Base-by-base conservation (phyloP, 2,888 invertebrate genomes). In the Leucophenga montana region DNA sequence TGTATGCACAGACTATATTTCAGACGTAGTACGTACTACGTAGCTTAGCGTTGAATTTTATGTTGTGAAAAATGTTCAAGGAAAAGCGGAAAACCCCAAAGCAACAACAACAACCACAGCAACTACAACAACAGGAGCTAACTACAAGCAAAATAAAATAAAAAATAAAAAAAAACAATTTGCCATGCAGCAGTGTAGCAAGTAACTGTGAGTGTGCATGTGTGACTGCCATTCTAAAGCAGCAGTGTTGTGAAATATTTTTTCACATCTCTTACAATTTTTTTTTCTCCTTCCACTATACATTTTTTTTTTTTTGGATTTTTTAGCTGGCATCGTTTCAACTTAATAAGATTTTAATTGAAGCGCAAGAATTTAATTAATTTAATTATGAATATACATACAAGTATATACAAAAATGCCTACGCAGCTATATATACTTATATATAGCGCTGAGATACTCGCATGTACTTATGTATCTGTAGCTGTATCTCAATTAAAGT, bases 271-370 rank as follows among this genome's bases (percentile, higher is more conserved):
- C n/a, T 13, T 56, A 18, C 9, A 22, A 20, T 27, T 22, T 57
- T 1, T 16, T 39, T 33, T 16, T 18, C 18, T 61, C 16, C 9
- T 59, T n/a, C 33, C 31, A 1, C 53, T 53, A 14, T 18, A 16
- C 9, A n/a, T n/a, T n/a, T n/a, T 18, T 9, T 54, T 54, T 22
- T 14, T 54, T 20, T 20, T 20, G n/a, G n/a, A n/a, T 20, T 3
- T 39, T 61, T 57, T n/a, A 76, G 76, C 74, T 57, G 57, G 56
- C 69, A 46, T 71, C 71, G 69, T 39, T 39, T 39, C 39, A 77
- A 77, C 84, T 80, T 81, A 80, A 84, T 85, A 85, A 79, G 78
- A 81, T 78, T 86, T 84, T 85, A 85, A 85, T 85, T 85, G 82
- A 80, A 77, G 85, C 79, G 76, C 77, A 83, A 82, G 83, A 85